phyloP scores from a whole-genome alignment of 2,797 vertebrate genomes.

The Tenualosa ilisha region DNA sequence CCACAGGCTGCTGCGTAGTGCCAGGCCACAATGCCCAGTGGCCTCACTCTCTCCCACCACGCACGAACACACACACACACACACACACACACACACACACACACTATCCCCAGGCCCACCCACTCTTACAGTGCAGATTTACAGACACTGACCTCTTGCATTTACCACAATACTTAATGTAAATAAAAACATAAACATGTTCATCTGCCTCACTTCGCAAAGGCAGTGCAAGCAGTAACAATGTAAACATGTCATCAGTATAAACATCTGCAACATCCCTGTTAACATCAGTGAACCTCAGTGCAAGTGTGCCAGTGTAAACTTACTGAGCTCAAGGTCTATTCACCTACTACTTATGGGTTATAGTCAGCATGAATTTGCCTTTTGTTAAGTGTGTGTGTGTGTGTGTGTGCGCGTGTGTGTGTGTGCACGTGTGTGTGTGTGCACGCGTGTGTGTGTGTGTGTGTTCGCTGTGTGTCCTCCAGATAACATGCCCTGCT shows the following conservation, averaged over 20 bases:
- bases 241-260: too few relatives aligned
- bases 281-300: too few relatives aligned
- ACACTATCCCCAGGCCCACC: neutral
- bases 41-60: neutral
- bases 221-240: neutral
- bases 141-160: too few relatives aligned
- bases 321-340: neutral
- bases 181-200: neutral
- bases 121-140: neutral
- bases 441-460: conserved; percentile 69
- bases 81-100: neutral
- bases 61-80: neutral
- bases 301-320: neutral
- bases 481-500: conserved; percentile 85
- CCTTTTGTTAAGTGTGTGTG: conserved; percentile 17
- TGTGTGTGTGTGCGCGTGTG: conserved; percentile 1
- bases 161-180: neutral
- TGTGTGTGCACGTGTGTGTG: conserved; percentile 73
- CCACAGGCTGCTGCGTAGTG: conserved; percentile 42
- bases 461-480: neutral
- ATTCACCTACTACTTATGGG: neutral
- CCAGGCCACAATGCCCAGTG: conserved; percentile 33
- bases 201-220: neutral
- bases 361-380: neutral
- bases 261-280: too few relatives aligned